Evolutionary conservation across 2,113 vertebrate species (phyloP).

Genomic region (Zeus faber): DNA sequence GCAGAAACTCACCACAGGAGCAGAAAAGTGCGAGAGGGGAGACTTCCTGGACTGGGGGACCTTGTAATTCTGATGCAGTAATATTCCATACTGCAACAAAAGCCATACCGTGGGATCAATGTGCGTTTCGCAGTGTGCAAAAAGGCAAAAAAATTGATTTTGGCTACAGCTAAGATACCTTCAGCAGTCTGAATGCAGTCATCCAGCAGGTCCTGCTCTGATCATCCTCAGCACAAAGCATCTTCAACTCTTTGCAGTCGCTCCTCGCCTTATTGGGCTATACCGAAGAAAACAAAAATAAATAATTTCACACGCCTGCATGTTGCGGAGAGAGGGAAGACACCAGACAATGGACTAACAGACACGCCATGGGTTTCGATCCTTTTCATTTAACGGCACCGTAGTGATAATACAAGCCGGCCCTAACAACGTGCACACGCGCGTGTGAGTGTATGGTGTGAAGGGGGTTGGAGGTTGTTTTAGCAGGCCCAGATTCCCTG

Average conservation of each 20-base stretch:
- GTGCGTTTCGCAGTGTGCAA: no score
- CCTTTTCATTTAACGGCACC: no score
- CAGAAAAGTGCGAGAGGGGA: slow-evolving; percentile 78
- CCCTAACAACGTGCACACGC: no score
- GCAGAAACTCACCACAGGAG: slow-evolving; percentile 77
- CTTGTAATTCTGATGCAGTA: slow-evolving; percentile 90
- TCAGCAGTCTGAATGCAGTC: slow-evolving; percentile 92
- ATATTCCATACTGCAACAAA: slow-evolving; percentile 83
- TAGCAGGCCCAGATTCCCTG: slow-evolving; percentile 52
- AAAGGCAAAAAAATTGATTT: no score
- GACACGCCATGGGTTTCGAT: no score
- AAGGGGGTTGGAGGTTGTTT: slow-evolving; percentile 4
- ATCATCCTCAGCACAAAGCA: slow-evolving; percentile 95
- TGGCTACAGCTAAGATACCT: slow-evolving; percentile 84
- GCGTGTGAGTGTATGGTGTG: slow-evolving; percentile 13
- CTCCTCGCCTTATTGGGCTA: slow-evolving; percentile 88
- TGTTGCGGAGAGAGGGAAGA: no score
- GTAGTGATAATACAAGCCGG: no score
- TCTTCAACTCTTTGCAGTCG: slow-evolving; percentile 88
- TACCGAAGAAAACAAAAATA: no score
- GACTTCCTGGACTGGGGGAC: slow-evolving; percentile 86
- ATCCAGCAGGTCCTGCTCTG: slow-evolving; percentile 93
- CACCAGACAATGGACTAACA: no score
- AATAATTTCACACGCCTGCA: no score
- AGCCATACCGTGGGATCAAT: no score